Evolutionary conservation across 2,113 vertebrate genomes (phyloP), one percentile per base, ranked within the genome.

Genomic region (Pogona vitticeps): DNA sequence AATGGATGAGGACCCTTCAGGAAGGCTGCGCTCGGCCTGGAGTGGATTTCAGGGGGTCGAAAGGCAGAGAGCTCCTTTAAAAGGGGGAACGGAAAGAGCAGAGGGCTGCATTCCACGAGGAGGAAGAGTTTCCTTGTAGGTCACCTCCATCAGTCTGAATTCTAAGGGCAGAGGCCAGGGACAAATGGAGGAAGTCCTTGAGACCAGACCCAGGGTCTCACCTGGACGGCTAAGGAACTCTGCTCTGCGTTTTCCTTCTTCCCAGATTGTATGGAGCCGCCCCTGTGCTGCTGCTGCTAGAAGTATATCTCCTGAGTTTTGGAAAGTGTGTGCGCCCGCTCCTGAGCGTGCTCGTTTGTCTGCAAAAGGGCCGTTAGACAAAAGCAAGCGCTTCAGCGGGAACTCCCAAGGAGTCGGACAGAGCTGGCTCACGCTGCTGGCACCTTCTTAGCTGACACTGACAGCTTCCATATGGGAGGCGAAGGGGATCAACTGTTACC

Each of bases 31-130:
- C 94, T 14, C 18, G 23, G 42, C 42, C 80, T 91, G 89, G 88
- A 89, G 91, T 88, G 91, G 76, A 85, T 94, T 96, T 92, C 92
- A 95, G 95, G 95, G 96, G 94, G 95, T 87, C 90, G 92, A 93
- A 88, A 84, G 89, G 61, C 86, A 92, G 91, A 59, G 18, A 46
- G 70, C 84, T 92, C 58, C 81, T 56, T 83, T 84, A 38, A 38
- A 38, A 23, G 67, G 42, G 7, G 8, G 21, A 9, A 46, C 2
- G 28, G 42, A n/a, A 6, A 52, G 46, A 21, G 21, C n/a, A 9
- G 0, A 18, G 21, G 38, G 1, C 18, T 58, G 81, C 77, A 20
- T 75, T 63, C 90, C 94, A 89, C 72, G 83, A 90, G 72, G 56
- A 87, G 17, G 46, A n/a, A 93, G 86, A 91, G 46, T 76, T 80